A percentile compares a stretch with the other conserved stretches of the same genome.
phyloP scores from a whole-genome alignment of 2,888 invertebrate genomes.

The Diaperis boleti region DNA sequence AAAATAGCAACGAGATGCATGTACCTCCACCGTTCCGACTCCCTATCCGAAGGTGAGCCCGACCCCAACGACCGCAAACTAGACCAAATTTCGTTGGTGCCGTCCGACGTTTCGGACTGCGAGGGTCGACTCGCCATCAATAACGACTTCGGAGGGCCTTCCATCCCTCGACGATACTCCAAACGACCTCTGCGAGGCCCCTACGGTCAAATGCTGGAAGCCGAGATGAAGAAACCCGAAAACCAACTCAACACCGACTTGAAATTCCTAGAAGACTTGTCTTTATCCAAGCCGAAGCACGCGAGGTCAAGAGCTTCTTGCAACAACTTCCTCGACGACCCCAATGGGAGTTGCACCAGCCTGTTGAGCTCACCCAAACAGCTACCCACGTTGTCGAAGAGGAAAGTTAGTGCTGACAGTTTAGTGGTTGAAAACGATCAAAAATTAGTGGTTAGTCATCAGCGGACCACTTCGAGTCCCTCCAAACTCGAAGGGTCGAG shows the following conservation, averaged over 20 bases:
- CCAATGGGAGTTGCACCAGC: constrained; percentile 52
- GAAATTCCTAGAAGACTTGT: constrained; percentile 68
- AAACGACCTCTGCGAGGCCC: constrained; percentile 82
- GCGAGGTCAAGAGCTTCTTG: constrained; percentile 65
- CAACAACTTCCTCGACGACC: constrained; percentile 70
- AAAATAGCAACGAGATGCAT: constrained; percentile 50
- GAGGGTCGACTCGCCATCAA: constrained; percentile 67
- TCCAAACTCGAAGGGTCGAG: constrained; percentile 77
- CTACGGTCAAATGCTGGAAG: constrained; percentile 84
- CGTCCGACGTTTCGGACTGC: constrained; percentile 76
- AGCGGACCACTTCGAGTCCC: constrained; percentile 83
- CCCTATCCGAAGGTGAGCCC: constrained; percentile 80
- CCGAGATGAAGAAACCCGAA: constrained; percentile 82
- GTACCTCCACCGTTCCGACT: constrained; percentile 70
- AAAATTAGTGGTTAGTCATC: constrained; percentile 73
- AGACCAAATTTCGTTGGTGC: constrained; percentile 64
- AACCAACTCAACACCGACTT: constrained; percentile 71
- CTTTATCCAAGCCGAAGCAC: constrained; percentile 57
- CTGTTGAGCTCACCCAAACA: constrained; percentile 50
- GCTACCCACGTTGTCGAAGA: constrained; percentile 52
- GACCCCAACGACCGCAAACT: constrained; percentile 70
- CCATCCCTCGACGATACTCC: constrained; percentile 76
- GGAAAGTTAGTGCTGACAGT: constrained; percentile 66
- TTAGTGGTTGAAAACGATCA: constrained; percentile 52
- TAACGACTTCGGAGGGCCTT: constrained; percentile 63